Evolutionary conservation across 2,113 vertebrate genomes (phyloP), one percentile per base, ranked within the genome.

Genomic region (Chelonoidis abingdonii): DNA sequence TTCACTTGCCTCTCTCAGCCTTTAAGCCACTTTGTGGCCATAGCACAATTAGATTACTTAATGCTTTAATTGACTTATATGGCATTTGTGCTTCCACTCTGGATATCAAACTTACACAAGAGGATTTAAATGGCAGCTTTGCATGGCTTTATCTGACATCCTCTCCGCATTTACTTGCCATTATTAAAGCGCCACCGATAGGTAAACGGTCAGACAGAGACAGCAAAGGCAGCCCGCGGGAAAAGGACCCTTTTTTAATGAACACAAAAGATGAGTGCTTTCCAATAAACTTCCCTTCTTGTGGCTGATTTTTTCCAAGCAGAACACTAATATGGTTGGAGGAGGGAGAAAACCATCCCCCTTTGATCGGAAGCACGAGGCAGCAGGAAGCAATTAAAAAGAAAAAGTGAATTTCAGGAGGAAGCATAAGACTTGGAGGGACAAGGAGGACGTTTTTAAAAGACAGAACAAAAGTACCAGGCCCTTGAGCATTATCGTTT

Each of bases 61-160:
- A 98, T 96, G 98, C 98, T 98, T 98, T 98, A 98, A 98, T 98
- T 97, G 97, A 97, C 94, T 98, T 97, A 97, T 44, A 38, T 1
- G 83, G 94, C 93, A 84, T 97, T 96, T 85, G 95, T 85, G 69
- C 95, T 94, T 91, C 96, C 97, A 72, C 97, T 97, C 16, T 87
- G 96, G 96, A 86, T 96, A 90, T 96, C 92, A 88, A 94, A 95
- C 90, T 93, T 91, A 69, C 97, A 96, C 88, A 69, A 80, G 97
- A 96, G 97, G 97, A 95, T 97, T 96, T 83, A 72, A 91, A 59
- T 8, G 94, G 96, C 16, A 13, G 93, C 92, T 96, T 93, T 27
- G 86, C 47, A 10, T 0, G 92, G 90, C 87, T 85, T 93, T 95
- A 88, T 91, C 93, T 7, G 8, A 31, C 92, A 10, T 21, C 89